phyloP scores from a whole-genome alignment of 2,113 vertebrate genomes.

The Caranx ignobilis region DNA sequence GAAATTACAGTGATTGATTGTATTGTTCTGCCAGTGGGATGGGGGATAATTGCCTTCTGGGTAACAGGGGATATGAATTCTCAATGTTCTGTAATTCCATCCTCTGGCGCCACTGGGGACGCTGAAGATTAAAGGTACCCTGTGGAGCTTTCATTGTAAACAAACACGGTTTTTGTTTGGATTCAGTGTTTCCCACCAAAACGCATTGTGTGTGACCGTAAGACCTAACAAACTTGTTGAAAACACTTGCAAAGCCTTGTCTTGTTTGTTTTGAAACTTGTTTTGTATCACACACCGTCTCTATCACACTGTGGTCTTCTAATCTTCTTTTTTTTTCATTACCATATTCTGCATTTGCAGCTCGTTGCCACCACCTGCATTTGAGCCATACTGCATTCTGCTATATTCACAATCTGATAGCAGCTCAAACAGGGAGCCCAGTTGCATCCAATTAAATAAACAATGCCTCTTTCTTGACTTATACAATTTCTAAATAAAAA shows the following conservation, averaged over 20 bases:
- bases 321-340: neutral
- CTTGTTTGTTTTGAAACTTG: neutral
- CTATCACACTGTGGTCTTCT: neutral
- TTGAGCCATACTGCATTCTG: neutral
- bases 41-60: slow-evolving; percentile 84
- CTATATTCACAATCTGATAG: neutral
- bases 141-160: slow-evolving; percentile 72
- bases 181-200: slow-evolving; percentile 45
- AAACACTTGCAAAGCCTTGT: slow-evolving; percentile 8
- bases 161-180: slow-evolving; percentile 64
- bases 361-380: neutral
- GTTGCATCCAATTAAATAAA: neutral
- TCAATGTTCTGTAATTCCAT: slow-evolving; percentile 82
- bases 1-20: slow-evolving; percentile 87
- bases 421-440: neutral
- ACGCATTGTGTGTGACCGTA: slow-evolving; percentile 21
- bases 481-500: neutral
- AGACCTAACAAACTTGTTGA: slow-evolving; percentile 32
- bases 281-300: neutral
- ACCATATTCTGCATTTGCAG: neutral
- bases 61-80: slow-evolving; percentile 83
- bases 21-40: slow-evolving; percentile 84
- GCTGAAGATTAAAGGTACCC: slow-evolving; percentile 79
- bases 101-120: slow-evolving; percentile 77
- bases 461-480: neutral